These are phyloP conservation scores for Echinops telfairi DNA, from an alignment of 2,113 vertebrate species.

Conservation along the genomic window DNA sequence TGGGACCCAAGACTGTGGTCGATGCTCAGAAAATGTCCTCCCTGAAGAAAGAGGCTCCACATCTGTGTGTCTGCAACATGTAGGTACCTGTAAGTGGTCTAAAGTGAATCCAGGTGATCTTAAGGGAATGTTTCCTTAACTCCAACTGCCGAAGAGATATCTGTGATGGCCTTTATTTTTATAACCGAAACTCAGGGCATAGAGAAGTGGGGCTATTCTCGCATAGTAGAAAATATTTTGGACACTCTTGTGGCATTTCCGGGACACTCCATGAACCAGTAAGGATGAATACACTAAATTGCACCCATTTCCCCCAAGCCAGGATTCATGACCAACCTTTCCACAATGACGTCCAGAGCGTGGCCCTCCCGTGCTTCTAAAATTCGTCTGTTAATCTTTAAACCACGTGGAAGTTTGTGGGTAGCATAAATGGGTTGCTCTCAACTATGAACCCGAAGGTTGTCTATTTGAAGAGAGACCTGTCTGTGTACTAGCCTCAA, in stretches of 20 bases:
- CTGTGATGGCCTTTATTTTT: not conserved
- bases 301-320: not conserved
- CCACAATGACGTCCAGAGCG: not conserved
- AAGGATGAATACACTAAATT: not conserved
- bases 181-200: not conserved
- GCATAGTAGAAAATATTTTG: not conserved
- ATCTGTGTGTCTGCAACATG: constrained; percentile 18
- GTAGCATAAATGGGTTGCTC: not conserved
- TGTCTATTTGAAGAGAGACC: not conserved
- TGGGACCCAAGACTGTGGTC: not conserved
- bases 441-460: not conserved
- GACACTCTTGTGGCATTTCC: not conserved
- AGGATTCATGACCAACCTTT: constrained; percentile 14
- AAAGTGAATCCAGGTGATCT: constrained; percentile 10
- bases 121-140: not conserved
- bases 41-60: not conserved
- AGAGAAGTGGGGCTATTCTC: not conserved
- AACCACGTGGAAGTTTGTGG: not conserved
- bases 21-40: constrained; percentile 1
- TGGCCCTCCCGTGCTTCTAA: not conserved
- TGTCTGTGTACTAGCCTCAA: not conserved
- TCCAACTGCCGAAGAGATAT: not conserved
- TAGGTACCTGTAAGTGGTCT: not conserved
- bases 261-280: not conserved
- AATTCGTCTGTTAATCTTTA: constrained; percentile 18